phyloP scores from a whole-genome alignment of 2,888 invertebrate species.

The Epiblema foenella region DNA sequence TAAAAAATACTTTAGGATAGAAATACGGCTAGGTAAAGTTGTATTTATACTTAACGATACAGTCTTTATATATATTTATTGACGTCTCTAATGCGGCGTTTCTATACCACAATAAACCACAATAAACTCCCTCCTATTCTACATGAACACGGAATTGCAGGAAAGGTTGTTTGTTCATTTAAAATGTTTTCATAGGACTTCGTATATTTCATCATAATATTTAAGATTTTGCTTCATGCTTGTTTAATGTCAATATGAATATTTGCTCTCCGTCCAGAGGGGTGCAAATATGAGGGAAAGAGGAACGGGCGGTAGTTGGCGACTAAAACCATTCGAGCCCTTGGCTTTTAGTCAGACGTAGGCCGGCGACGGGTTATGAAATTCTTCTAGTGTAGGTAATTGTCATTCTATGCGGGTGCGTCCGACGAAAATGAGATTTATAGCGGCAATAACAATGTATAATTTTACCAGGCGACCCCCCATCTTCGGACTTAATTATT shows the following conservation, averaged over 20 bases:
- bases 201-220: slow-evolving; percentile 40
- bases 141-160: slow-evolving; percentile 3
- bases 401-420: slow-evolving; percentile 74
- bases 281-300: slow-evolving; percentile 38
- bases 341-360: slow-evolving; percentile 37
- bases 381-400: slow-evolving; percentile 59
- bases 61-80: slow-evolving; percentile 49
- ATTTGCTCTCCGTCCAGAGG: slow-evolving; percentile 39
- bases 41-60: too few relatives aligned
- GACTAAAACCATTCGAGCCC: slow-evolving; percentile 30
- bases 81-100: slow-evolving; percentile 48
- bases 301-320: slow-evolving; percentile 30
- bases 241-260: slow-evolving; percentile 37
- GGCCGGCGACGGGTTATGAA: slow-evolving; percentile 55
- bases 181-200: slow-evolving; percentile 28
- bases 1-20: too few relatives aligned
- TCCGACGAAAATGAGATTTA: slow-evolving; percentile 79
- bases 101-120: slow-evolving; percentile 53
- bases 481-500: slow-evolving; percentile 80
- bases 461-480: slow-evolving; percentile 77
- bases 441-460: slow-evolving; percentile 81
- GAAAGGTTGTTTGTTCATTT: slow-evolving; percentile 20
- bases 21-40: too few relatives aligned
- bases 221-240: slow-evolving; percentile 31
- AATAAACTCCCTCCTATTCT: slow-evolving; percentile 27